phyloP scores from a whole-genome alignment of 2,888 invertebrate genomes.

The Tanypteryx hageni region DNA sequence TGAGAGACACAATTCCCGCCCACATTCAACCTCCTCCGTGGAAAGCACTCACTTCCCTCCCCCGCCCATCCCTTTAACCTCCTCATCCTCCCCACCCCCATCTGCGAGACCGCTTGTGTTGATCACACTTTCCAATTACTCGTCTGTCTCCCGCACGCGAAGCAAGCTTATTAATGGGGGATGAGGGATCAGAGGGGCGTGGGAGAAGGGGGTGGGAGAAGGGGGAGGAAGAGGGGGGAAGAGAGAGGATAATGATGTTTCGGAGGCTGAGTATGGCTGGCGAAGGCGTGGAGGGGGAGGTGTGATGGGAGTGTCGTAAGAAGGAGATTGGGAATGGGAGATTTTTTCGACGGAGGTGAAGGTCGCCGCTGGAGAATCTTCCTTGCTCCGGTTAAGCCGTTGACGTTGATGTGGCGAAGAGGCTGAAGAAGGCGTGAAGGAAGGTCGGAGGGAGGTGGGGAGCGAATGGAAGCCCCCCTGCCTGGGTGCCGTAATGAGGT shows the following conservation, averaged over 20 bases:
- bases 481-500: not conserved
- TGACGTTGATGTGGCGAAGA: not conserved
- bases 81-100: not conserved
- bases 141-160: slow-evolving; percentile 51
- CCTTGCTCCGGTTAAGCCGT: not conserved
- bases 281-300: not conserved
- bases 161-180: slow-evolving; percentile 50
- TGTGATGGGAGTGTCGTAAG: not conserved
- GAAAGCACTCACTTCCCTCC: not conserved
- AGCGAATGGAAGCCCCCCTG: not conserved
- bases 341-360: not conserved
- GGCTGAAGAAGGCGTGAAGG: not conserved
- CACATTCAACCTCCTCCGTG: not conserved
- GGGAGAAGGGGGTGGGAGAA: too few species aligned
- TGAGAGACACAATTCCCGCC: slow-evolving; percentile 23
- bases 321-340: not conserved
- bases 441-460: not conserved
- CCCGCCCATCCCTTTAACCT: not conserved
- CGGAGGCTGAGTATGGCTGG: not conserved
- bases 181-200: not conserved
- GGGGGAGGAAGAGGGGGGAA: not conserved
- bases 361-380: not conserved
- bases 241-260: slow-evolving; percentile 7
- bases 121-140: slow-evolving; percentile 63
- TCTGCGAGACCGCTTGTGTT: not conserved